Percentiles rank a stretch among this genome's conserved stretches.
Conservation (phyloP, 2,888 invertebrate species). For the Cybosia mesomella region DNA sequence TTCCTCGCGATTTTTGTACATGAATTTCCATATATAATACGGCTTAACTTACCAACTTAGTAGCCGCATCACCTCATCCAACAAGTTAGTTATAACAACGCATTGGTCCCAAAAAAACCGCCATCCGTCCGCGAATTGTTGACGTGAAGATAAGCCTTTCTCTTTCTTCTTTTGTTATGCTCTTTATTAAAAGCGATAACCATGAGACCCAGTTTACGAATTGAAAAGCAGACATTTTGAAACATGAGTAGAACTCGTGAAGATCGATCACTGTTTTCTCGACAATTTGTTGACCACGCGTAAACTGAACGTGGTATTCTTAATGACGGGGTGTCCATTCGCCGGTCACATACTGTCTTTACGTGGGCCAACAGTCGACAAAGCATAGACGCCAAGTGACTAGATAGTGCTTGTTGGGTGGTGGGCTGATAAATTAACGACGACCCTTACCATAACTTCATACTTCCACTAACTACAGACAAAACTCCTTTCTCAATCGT, state of each 20-base stretch:
- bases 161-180: too few species aligned
- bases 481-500: too few species aligned
- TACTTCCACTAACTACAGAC: too few species aligned
- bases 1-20: neutral
- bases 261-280: neutral
- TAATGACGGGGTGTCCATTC: neutral
- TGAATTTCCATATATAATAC: too few species aligned
- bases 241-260: neutral
- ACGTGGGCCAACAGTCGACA: neutral
- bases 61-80: too few species aligned
- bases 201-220: neutral
- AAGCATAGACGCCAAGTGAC: neutral
- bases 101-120: neutral
- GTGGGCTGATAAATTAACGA: neutral
- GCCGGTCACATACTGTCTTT: neutral
- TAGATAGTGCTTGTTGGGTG: neutral
- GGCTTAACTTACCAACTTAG: too few species aligned
- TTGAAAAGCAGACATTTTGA: too few species aligned
- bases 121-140: too few species aligned
- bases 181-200: neutral
- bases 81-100: too few species aligned
- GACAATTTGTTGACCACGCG: neutral
- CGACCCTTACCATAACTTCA: neutral
- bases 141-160: too few species aligned
- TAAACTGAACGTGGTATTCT: too few species aligned